These are phyloP conservation scores for Sisor rabdophorus DNA, from an alignment of 2,113 vertebrate species.

Conservation along the genomic window DNA sequence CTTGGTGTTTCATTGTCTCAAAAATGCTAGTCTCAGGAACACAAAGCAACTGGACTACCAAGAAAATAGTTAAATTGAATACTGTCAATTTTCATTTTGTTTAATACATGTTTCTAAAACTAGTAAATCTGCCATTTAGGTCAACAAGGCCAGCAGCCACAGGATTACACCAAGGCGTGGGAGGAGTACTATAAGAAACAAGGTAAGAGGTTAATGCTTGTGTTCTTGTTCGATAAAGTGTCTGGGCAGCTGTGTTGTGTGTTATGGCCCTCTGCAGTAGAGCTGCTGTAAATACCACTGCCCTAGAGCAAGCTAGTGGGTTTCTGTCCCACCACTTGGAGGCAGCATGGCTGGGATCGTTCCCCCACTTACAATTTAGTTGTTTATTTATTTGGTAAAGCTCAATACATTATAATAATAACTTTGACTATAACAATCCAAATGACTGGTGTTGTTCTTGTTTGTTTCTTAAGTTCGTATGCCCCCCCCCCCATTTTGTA, in stretches of 20 bases:
- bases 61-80: background rate
- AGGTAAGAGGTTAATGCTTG: slow-evolving; percentile 56
- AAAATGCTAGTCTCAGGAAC: background rate
- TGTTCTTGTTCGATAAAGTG: background rate
- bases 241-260: slow-evolving; percentile 54
- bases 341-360: slow-evolving; percentile 66
- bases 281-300: slow-evolving; percentile 56
- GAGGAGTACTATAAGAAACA: slow-evolving; percentile 82
- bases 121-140: slow-evolving; percentile 55
- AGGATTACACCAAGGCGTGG: slow-evolving; percentile 79
- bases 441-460: no score
- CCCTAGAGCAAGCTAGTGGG: slow-evolving; percentile 68
- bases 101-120: background rate
- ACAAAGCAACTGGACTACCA: background rate
- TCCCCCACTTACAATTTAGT: slow-evolving; percentile 68
- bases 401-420: no score
- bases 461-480: no score
- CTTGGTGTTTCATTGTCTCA: no score
- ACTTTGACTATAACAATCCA: no score
- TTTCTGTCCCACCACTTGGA: slow-evolving; percentile 68
- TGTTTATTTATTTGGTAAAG: no score
- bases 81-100: background rate
- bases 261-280: slow-evolving; percentile 56
- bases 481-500: no score
- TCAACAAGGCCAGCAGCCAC: slow-evolving; percentile 75